Conservation (phyloP, 2,888 invertebrate genomes). For the Aspidiotus destructor region DNA sequence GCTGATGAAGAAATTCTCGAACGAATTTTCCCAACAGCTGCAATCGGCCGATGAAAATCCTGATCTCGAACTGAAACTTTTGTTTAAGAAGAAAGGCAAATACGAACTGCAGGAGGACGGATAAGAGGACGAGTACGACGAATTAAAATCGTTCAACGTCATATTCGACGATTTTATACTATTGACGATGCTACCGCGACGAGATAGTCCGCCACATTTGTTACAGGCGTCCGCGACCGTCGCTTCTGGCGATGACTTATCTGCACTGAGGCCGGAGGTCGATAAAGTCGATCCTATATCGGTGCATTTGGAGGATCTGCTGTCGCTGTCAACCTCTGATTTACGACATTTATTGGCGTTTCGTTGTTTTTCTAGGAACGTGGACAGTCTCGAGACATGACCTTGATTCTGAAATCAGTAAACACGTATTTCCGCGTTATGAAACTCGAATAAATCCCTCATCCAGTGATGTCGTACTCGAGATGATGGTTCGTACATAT, state of each 20-base stretch:
- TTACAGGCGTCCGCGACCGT: constrained; percentile 6
- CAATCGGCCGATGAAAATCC: constrained; percentile 6
- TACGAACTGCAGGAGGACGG: constrained; percentile 27
- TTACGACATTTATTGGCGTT: not conserved
- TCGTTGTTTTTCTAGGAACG: constrained; percentile 6
- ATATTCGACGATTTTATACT: not conserved
- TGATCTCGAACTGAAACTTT: constrained; percentile 13
- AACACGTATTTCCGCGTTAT: not conserved
- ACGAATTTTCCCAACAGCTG: constrained; percentile 11
- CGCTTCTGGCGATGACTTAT: too few species aligned
- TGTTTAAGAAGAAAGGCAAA: constrained; percentile 17
- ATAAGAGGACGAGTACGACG: constrained; percentile 28
- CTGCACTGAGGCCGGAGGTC: too few species aligned
- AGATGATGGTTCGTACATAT: too few species aligned
- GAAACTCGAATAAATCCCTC: too few species aligned
- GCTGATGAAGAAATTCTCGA: not conserved
- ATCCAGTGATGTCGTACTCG: too few species aligned
- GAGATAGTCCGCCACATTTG: constrained; percentile 12
- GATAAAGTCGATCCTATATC: not conserved
- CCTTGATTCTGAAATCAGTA: constrained; percentile 25
- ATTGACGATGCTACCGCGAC: constrained; percentile 3
- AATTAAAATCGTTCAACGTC: not conserved
- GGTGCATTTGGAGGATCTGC: not conserved
- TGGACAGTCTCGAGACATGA: constrained; percentile 23
- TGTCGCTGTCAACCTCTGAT: constrained; percentile 4